Evolutionary conservation across 2,797 vertebrate genomes (phyloP).

Genomic region (Adelosebastes latens): DNA sequence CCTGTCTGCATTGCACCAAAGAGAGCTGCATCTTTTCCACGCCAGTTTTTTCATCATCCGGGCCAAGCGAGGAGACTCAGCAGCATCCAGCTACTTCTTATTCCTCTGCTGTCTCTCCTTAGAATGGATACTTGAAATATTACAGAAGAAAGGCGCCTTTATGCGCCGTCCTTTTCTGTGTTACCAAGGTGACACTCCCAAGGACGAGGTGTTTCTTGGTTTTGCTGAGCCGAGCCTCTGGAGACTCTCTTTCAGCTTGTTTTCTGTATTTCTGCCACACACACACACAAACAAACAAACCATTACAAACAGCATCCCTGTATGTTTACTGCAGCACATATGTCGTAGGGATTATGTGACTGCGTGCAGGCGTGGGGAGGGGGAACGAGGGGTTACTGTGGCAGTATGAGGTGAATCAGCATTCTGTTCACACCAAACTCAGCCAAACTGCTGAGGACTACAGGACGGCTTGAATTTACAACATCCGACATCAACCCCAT

Average conservation of each 20-base stretch:
- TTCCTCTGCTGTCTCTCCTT: neutral
- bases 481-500: too few relatives aligned
- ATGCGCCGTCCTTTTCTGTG: neutral
- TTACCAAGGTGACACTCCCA: slow-evolving; percentile 29
- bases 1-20: slow-evolving; percentile 83
- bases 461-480: slow-evolving; percentile 9
- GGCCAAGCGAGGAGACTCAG: slow-evolving; percentile 30
- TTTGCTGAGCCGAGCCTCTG: neutral
- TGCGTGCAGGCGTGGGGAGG: slow-evolving; percentile 4
- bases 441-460: slow-evolving; percentile 34
- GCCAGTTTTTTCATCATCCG: slow-evolving; percentile 36
- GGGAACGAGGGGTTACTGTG: slow-evolving; percentile 42
- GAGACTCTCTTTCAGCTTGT: neutral
- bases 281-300: neutral
- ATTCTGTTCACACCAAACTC: slow-evolving; percentile 64
- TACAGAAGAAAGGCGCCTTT: neutral
- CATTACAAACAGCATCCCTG: neutral
- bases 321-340: slow-evolving; percentile 41
- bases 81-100: slow-evolving; percentile 50
- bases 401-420: slow-evolving; percentile 77
- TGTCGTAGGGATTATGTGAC: slow-evolving; percentile 53
- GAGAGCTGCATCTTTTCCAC: slow-evolving; percentile 69
- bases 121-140: slow-evolving; percentile 1
- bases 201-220: slow-evolving; percentile 24
- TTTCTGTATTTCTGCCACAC: neutral